Conservation (phyloP, 2,888 invertebrate species). For the Nineta flava region DNA sequence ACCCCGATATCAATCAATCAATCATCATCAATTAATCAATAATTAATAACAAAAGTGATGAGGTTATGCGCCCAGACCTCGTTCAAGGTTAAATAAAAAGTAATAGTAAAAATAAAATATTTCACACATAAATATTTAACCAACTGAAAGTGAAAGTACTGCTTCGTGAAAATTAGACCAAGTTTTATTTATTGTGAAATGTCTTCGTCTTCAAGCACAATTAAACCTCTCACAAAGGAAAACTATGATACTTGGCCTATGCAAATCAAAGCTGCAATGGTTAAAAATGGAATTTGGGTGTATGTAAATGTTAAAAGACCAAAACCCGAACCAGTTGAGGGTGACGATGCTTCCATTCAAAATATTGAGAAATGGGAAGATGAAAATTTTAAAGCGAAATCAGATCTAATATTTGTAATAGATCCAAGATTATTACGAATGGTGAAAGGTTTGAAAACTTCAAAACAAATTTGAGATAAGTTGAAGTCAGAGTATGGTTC, state of each 20-base stretch:
- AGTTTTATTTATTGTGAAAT: background rate
- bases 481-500: too few relatives aligned
- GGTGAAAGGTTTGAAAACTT: background rate
- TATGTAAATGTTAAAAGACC: background rate
- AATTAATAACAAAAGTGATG: background rate
- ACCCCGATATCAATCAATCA: too few relatives aligned
- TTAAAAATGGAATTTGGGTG: background rate
- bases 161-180: background rate
- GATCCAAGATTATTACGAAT: background rate
- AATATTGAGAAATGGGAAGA: background rate
- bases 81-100: background rate
- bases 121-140: too few relatives aligned
- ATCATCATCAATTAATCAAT: background rate
- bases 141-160: too few relatives aligned
- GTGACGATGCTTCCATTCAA: background rate
- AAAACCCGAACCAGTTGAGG: background rate
- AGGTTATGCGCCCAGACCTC: background rate
- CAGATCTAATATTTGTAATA: background rate
- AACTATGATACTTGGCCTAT: conserved; percentile 1
- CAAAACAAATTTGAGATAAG: too few relatives aligned
- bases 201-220: background rate
- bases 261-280: background rate
- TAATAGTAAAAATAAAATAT: background rate
- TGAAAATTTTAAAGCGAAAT: background rate
- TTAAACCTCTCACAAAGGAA: background rate